Evolutionary conservation across 2,888 invertebrate species (phyloP).

Genomic region (Cremastinae sp.): DNA sequence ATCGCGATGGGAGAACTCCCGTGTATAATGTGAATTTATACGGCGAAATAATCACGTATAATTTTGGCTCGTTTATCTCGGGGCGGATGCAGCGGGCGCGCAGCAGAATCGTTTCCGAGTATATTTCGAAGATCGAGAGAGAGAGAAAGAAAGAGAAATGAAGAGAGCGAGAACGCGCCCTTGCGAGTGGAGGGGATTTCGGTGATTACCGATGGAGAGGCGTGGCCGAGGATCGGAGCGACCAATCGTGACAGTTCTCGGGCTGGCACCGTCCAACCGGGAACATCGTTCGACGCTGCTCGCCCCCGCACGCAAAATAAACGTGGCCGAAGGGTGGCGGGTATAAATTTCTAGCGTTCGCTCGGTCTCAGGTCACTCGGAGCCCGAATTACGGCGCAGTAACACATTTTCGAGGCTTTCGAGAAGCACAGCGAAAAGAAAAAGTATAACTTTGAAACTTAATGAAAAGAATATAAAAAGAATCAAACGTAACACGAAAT

Average conservation of each 20-base stretch:
- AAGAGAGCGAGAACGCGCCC: too few species aligned
- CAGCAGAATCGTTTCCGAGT: neutral
- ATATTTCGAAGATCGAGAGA: neutral
- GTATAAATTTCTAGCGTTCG: slow-evolving; percentile 49
- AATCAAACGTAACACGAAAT: too few species aligned
- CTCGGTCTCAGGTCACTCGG: slow-evolving; percentile 48
- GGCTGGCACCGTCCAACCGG: too few species aligned
- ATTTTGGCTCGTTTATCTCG: slow-evolving; percentile 63
- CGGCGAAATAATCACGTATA: slow-evolving; percentile 72
- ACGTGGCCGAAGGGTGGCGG: slow-evolving; percentile 15
- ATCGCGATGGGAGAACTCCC: slow-evolving; percentile 24
- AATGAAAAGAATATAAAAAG: neutral
- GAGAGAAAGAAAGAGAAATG: neutral
- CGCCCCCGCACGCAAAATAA: slow-evolving; percentile 28
- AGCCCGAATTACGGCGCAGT: slow-evolving; percentile 10
- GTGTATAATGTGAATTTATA: slow-evolving; percentile 67
- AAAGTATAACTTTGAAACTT: neutral
- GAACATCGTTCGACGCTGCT: neutral
- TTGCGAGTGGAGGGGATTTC: too few species aligned
- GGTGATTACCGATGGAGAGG: too few species aligned
- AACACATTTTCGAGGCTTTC: neutral
- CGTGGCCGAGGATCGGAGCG: too few species aligned
- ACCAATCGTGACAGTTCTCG: neutral
- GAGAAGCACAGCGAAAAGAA: neutral
- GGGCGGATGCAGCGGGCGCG: slow-evolving; percentile 22